These are phyloP conservation scores for Drosophila dives DNA, from an alignment of 2,888 invertebrate species.

Conservation along the genomic window DNA sequence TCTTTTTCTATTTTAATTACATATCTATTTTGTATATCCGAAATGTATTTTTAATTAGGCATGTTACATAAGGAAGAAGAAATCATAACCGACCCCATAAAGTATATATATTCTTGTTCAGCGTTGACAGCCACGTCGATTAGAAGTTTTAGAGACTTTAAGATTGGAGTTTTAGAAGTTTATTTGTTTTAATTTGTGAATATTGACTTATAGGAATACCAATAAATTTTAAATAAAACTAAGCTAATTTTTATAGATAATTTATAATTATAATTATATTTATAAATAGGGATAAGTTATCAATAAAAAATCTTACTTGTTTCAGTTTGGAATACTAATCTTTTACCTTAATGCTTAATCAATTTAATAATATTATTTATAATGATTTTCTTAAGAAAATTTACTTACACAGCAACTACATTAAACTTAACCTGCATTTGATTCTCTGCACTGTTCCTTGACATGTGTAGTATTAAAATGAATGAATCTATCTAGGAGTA, in stretches of 20 bases:
- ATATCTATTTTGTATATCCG: background rate
- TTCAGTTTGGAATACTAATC: background rate
- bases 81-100: background rate
- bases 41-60: too few relatives aligned
- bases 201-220: background rate
- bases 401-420: background rate
- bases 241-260: background rate
- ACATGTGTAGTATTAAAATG: constrained; percentile 7
- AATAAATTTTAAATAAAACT: background rate
- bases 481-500: constrained; percentile 28
- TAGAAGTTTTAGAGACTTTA: background rate
- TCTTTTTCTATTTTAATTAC: background rate
- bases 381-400: background rate
- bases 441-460: background rate
- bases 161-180: background rate
- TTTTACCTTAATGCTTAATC: background rate
- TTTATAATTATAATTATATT: too few relatives aligned
- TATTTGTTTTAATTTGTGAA: background rate
- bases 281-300: too few relatives aligned
- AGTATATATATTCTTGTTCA: background rate
- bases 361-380: background rate
- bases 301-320: background rate
- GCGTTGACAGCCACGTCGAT: background rate
- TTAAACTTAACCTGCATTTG: background rate
- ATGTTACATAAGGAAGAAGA: background rate